A percentile compares a stretch with the other conserved stretches of the same genome.
These are phyloP conservation scores for Antheraea assamensis DNA, from an alignment of 2,888 invertebrate genomes.

Conservation along the genomic window DNA sequence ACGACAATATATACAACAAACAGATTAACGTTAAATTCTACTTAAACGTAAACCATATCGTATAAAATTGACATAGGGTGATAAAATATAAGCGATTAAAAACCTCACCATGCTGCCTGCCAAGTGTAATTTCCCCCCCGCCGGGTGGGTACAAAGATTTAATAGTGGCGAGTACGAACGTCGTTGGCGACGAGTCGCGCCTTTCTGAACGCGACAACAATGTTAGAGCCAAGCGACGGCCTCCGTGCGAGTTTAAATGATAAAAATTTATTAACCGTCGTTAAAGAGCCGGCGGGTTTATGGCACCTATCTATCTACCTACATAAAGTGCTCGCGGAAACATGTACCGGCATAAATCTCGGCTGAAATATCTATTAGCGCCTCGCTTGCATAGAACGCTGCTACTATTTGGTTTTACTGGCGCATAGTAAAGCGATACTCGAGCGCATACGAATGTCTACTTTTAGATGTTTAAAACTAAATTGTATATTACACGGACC, in stretches of 20 bases:
- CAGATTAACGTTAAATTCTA: no score
- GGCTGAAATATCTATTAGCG: constrained; percentile 76
- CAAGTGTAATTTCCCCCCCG: constrained; percentile 10
- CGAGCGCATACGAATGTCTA: constrained; percentile 51
- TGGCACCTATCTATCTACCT: constrained; percentile 65
- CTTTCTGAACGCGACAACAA: constrained; percentile 38
- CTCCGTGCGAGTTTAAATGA: constrained; percentile 60
- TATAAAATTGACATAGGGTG: no score
- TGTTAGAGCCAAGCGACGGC: constrained; percentile 41
- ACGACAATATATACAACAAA: no score
- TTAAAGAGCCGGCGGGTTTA: constrained; percentile 69
- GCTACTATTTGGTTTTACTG: constrained; percentile 45
- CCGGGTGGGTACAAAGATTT: no score
- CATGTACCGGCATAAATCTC: constrained; percentile 68
- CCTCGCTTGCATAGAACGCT: constrained; percentile 76
- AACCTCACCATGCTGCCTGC: constrained; percentile 53
- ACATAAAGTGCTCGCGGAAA: constrained; percentile 62
- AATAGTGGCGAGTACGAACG: constrained; percentile 27
- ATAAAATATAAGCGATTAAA: no score
- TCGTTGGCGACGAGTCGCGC: constrained; percentile 36
- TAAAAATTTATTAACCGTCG: constrained; percentile 76
- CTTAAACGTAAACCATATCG: constrained; percentile 49
- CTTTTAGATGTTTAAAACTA: constrained; percentile 52
- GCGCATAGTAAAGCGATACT: constrained; percentile 52
- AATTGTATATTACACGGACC: constrained; percentile 53